Evolutionary conservation across 2,888 invertebrate species (phyloP).

Genomic region (Stramonita haemastoma): DNA sequence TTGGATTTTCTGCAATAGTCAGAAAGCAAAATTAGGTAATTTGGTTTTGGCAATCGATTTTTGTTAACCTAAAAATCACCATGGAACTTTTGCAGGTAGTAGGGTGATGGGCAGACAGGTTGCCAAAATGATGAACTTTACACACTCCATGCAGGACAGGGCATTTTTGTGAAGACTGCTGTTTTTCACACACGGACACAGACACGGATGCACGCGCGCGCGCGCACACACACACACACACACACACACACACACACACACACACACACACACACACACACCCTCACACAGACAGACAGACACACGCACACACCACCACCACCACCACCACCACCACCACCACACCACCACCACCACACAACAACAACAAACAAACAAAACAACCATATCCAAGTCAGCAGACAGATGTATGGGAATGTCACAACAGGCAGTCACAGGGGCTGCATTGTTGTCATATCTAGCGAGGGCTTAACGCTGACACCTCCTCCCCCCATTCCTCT

Average conservation of each 20-base stretch:
- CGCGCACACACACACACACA: too few species aligned
- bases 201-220: too few species aligned
- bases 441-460: slow-evolving; percentile 16
- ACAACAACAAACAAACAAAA: neutral
- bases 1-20: too few species aligned
- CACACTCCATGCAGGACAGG: too few species aligned
- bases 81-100: too few species aligned
- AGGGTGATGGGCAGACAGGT: too few species aligned
- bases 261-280: slow-evolving; percentile 1
- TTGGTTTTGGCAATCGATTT: too few species aligned
- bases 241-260: neutral
- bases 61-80: too few species aligned
- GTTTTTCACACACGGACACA: neutral
- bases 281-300: neutral
- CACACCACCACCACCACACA: neutral
- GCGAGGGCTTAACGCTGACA: slow-evolving; percentile 5
- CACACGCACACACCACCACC: neutral
- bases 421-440: neutral
- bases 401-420: neutral
- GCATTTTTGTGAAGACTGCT: too few species aligned
- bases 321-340: neutral
- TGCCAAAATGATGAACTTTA: too few species aligned
- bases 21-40: too few species aligned
- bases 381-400: neutral
- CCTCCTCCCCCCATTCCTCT: neutral